Conservation (phyloP, 2,888 invertebrate species). For the Bombylius discolor region DNA sequence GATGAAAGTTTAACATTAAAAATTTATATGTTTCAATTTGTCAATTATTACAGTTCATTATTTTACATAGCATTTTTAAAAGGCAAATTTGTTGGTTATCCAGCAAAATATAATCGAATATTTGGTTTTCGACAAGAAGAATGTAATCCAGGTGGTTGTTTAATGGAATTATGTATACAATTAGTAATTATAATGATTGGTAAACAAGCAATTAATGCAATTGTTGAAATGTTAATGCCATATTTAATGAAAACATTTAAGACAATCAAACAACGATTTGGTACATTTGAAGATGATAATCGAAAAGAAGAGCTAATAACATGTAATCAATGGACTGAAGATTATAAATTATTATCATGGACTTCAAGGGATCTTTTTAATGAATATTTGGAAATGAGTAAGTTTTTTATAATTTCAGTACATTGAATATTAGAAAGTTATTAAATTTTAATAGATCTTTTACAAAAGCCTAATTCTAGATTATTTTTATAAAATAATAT, state of each 20-base stretch:
- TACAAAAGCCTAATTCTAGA: too few species aligned
- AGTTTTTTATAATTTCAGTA: slow-evolving; percentile 19
- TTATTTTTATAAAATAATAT: too few species aligned
- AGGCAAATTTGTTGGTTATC: slow-evolving; percentile 67
- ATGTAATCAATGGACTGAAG: slow-evolving; percentile 59
- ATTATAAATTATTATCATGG: slow-evolving; percentile 52
- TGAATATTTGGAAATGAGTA: slow-evolving; percentile 80
- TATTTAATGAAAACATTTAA: slow-evolving; percentile 40
- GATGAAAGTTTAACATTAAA: slow-evolving; percentile 77
- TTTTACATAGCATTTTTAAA: slow-evolving; percentile 73
- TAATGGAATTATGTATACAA: slow-evolving; percentile 76
- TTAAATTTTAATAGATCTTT: too few species aligned
- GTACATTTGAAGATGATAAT: slow-evolving; percentile 22
- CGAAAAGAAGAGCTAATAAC: slow-evolving; percentile 36
- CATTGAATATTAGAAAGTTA: too few species aligned
- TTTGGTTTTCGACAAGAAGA: slow-evolving; percentile 59
- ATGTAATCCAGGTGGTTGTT: slow-evolving; percentile 74
- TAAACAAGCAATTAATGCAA: slow-evolving; percentile 65
- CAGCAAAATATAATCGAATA: slow-evolving; percentile 59
- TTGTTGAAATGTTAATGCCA: slow-evolving; percentile 65
- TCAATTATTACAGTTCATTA: slow-evolving; percentile 78
- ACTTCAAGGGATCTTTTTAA: slow-evolving; percentile 57
- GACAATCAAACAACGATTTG: slow-evolving; percentile 36
- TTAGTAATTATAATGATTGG: slow-evolving; percentile 76
- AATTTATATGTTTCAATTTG: slow-evolving; percentile 76